A percentile compares a stretch with the other conserved stretches of the same genome.
phyloP scores from a whole-genome alignment of 2,888 invertebrate genomes.

The Spilosoma lubricipeda region DNA sequence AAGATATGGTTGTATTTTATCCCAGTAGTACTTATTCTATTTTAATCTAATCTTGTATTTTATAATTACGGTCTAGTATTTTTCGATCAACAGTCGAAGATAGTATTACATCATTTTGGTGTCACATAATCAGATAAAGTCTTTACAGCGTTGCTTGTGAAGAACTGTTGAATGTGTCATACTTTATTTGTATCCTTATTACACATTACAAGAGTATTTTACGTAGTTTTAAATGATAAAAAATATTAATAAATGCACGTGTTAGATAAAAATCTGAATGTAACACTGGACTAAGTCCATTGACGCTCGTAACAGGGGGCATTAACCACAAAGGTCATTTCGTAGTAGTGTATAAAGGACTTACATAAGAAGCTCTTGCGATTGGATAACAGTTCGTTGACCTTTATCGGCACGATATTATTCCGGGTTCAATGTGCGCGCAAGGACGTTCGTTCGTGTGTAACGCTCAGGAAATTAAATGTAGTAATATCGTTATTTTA shows the following conservation, averaged over 20 bases:
- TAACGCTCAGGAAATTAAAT: slow-evolving; percentile 58
- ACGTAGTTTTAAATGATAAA: neutral
- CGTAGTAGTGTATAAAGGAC: slow-evolving; percentile 67
- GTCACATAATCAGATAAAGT: neutral
- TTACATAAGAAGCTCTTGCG: slow-evolving; percentile 71
- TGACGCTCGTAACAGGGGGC: slow-evolving; percentile 44
- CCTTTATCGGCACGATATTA: slow-evolving; percentile 65
- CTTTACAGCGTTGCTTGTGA: neutral
- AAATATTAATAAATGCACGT: neutral
- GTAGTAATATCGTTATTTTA: slow-evolving; percentile 44
- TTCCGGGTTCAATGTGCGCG: slow-evolving; percentile 79
- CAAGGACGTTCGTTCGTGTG: slow-evolving; percentile 77
- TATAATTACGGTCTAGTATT: neutral
- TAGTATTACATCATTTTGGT: neutral
- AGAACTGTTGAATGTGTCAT: neutral
- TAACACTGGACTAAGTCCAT: slow-evolving; percentile 18
- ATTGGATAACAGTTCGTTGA: slow-evolving; percentile 72
- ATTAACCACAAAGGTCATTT: slow-evolving; percentile 75
- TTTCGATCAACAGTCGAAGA: no score
- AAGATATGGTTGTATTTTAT: neutral
- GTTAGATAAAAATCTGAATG: slow-evolving; percentile 4
- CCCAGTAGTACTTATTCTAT: neutral
- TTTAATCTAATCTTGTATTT: neutral
- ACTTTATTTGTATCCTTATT: neutral
- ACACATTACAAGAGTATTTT: neutral